Percentiles rank a stretch among this genome's conserved stretches.
These are phyloP conservation scores for Tetrapedia diversipes DNA, from an alignment of 2,888 invertebrate genomes.

Conservation along the genomic window DNA sequence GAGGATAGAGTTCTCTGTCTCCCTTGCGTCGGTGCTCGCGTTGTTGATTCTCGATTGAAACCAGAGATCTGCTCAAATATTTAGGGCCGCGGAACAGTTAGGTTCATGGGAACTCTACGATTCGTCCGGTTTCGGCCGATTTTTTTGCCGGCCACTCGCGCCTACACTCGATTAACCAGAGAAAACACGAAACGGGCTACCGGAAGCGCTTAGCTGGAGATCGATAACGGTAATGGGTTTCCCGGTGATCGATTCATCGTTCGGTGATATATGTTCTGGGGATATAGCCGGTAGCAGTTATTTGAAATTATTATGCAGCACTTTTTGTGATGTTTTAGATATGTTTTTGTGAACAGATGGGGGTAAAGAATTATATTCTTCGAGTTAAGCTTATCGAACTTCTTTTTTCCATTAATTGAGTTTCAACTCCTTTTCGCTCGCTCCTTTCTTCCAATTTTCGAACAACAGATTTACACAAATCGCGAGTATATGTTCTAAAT, in stretches of 20 bases:
- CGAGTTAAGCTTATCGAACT: too few relatives aligned
- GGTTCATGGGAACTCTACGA: conserved; percentile 77
- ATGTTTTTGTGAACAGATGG: background rate
- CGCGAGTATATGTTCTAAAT: too few relatives aligned
- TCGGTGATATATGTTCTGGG: background rate
- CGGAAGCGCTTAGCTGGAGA: conserved; percentile 14
- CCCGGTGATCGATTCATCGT: background rate
- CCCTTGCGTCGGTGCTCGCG: conserved; percentile 27
- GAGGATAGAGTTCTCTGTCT: conserved; percentile 28
- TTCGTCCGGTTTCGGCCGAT: conserved; percentile 54
- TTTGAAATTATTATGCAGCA: background rate
- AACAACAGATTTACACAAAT: too few relatives aligned
- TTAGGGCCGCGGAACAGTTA: conserved; percentile 76
- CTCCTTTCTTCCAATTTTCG: too few relatives aligned
- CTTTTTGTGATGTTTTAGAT: background rate
- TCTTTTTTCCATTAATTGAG: too few relatives aligned
- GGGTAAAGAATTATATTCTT: too few relatives aligned
- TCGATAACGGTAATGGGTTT: background rate
- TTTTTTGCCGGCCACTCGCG: conserved; percentile 37
- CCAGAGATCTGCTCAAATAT: conserved; percentile 82
- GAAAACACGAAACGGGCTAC: conserved; percentile 16
- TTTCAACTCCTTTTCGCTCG: too few relatives aligned
- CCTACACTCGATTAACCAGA: conserved; percentile 40
- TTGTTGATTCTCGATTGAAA: conserved; percentile 82
- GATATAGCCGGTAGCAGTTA: background rate